A percentile compares a stretch with the other conserved stretches of the same genome.
phyloP scores from a whole-genome alignment of 2,888 invertebrate genomes.

The Pristionchus fissidentatus region DNA sequence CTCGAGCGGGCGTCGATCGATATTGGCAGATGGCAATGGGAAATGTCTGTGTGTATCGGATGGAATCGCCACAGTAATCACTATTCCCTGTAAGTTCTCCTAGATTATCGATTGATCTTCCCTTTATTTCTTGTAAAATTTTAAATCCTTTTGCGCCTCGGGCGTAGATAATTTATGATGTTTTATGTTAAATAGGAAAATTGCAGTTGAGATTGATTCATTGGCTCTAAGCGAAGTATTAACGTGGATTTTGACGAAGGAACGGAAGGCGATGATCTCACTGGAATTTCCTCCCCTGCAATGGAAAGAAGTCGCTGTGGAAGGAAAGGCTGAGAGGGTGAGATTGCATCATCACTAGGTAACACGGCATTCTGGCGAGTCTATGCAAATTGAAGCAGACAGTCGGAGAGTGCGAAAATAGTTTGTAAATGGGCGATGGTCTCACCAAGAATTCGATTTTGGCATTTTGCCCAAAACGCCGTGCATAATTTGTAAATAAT shows the following conservation, averaged over 20 bases:
- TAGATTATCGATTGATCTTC: background rate
- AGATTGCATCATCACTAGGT: no score
- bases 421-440: no score
- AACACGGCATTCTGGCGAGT: no score
- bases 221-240: background rate
- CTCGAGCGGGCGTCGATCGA: background rate
- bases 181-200: no score
- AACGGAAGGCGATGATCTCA: background rate
- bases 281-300: background rate
- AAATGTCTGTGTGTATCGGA: background rate
- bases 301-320: slow-evolving; percentile 16
- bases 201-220: slow-evolving; percentile 5
- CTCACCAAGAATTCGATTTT: no score
- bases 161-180: no score
- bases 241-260: background rate
- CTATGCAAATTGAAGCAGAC: no score
- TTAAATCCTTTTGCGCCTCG: no score
- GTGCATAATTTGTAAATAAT: background rate
- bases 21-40: background rate
- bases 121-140: background rate
- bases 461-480: no score
- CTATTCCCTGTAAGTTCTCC: background rate
- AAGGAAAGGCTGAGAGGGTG: background rate
- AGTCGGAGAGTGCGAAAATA: no score
- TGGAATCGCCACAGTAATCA: background rate